Conservation (phyloP, 2,113 vertebrate genomes). For the Electrona antarctica region DNA sequence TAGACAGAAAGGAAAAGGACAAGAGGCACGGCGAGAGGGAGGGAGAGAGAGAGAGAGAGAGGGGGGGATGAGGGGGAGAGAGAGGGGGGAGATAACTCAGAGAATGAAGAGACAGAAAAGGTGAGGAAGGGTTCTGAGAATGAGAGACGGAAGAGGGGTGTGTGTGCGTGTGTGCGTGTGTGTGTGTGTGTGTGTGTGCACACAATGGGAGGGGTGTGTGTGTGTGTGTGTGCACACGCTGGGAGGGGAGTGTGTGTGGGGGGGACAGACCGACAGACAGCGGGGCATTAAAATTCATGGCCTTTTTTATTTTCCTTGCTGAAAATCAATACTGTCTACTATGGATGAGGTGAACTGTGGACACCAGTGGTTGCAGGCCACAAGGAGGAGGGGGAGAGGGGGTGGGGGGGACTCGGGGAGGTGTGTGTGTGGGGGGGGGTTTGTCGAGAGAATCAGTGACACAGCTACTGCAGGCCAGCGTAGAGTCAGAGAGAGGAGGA, state of each 20-base stretch:
- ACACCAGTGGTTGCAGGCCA: conserved; percentile 77
- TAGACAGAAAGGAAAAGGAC: conserved; percentile 4
- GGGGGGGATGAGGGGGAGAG: conserved; percentile 2
- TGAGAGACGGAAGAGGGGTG: conserved; percentile 58
- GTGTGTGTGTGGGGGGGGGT: conserved; percentile 28
- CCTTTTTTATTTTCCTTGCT: conserved; percentile 83
- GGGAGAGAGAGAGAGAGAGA: conserved; percentile 30
- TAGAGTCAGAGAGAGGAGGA: conserved; percentile 51
- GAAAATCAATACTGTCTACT: conserved; percentile 86
- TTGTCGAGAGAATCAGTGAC: conserved; percentile 77
- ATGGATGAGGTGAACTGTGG: conserved; percentile 84
- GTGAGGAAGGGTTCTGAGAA: conserved; percentile 39
- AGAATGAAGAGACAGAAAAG: not conserved
- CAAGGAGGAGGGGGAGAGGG: conserved; percentile 37
- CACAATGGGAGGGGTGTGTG: conserved; percentile 5
- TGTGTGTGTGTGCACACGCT: not conserved
- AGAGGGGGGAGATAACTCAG: not conserved
- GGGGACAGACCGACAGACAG: conserved; percentile 72
- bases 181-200: no score
- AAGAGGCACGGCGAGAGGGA: conserved; percentile 34
- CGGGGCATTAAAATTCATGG: conserved; percentile 83
- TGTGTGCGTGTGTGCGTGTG: conserved; percentile 21
- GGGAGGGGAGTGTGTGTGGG: conserved; percentile 16
- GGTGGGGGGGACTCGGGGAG: not conserved
- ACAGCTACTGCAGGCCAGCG: conserved; percentile 73